Evolutionary conservation across 2,888 invertebrate genomes (phyloP), one percentile per base, ranked within the genome.

Genomic region (Apoda limacodes): DNA sequence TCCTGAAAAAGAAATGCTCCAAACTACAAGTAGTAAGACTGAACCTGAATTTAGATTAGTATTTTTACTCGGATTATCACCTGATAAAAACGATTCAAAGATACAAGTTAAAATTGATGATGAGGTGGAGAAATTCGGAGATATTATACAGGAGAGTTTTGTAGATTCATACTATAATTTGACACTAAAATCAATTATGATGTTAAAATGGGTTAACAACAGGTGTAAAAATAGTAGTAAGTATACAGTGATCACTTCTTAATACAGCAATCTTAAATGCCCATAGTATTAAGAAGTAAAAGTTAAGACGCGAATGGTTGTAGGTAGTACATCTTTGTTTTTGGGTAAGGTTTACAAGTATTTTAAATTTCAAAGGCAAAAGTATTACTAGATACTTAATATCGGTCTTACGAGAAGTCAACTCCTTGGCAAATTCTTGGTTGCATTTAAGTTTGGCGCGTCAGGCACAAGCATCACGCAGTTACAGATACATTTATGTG

Each of bases 161-260:
- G 62, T 88, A 21, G 94, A 94, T 60, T 87, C 90, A 0, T 93
- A 94, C 56, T 90, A 93, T 60, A 94, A 94, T 82, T 78, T 93
- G 42, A 94, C 93, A 0, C 55, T 94, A 13, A 94, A 94, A 59
- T 90, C 92, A 25, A 86, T 92, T 7, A 88, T 92, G 86, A 86
- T 93, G 82, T 60, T 94, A 34, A 93, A 93, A 57, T 89, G 92
- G 88, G 87, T 90, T 12, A 86, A 83, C 4, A 83, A 82, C 21
- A 85, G 87, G 47, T 93, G 93, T 51, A 69, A 78, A 28, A 74
- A 75, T 20, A 74, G 67, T 46, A 75, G 78, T 78, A 25, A 68
- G 75, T 62, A 20, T 3, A 5, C 14, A 7, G 11, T 9, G 13
- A 13, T 27, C 30, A n/a, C 19, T 13, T 28, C 30, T 15, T n/a